Evolutionary conservation across 2,888 invertebrate species (phyloP).

Genomic region (Cistogaster globosa): DNA sequence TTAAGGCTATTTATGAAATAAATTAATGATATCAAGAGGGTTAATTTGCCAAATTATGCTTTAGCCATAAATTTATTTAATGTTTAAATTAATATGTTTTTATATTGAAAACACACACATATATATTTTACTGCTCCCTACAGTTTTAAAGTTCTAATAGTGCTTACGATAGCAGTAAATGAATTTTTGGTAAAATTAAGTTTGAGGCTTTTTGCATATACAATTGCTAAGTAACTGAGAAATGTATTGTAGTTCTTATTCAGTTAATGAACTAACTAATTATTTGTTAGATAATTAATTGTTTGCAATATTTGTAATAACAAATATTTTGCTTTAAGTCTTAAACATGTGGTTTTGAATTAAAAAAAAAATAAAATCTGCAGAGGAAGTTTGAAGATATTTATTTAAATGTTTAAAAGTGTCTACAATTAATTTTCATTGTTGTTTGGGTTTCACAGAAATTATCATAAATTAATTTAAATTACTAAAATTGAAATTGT

Average conservation of each 20-base stretch:
- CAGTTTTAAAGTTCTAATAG: not conserved
- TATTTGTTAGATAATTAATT: not conserved
- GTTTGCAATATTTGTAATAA: not conserved
- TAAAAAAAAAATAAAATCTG: too few relatives aligned
- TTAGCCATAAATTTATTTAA: slow-evolving; percentile 41
- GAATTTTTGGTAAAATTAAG: slow-evolving; percentile 46
- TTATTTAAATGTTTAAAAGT: too few relatives aligned
- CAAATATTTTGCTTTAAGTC: too few relatives aligned
- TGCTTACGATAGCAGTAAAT: slow-evolving; percentile 41
- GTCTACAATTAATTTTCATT: too few relatives aligned
- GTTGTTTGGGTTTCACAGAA: too few relatives aligned
- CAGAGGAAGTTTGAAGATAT: too few relatives aligned
- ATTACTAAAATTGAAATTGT: too few relatives aligned
- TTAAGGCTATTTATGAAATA: slow-evolving; percentile 33
- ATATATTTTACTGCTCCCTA: not conserved
- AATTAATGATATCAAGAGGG: too few relatives aligned
- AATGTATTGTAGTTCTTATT: slow-evolving; percentile 4
- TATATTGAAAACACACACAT: not conserved
- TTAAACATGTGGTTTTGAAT: too few relatives aligned
- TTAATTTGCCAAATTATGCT: too few relatives aligned
- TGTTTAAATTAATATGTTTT: slow-evolving; percentile 27
- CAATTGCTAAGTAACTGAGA: not conserved
- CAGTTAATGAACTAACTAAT: too few relatives aligned
- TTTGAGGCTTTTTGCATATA: slow-evolving; percentile 22
- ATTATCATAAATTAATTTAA: too few relatives aligned